A percentile compares a stretch with the other conserved stretches of the same genome.
phyloP scores from a whole-genome alignment of 2,113 vertebrate genomes.

The Gnathochromis pfefferi region DNA sequence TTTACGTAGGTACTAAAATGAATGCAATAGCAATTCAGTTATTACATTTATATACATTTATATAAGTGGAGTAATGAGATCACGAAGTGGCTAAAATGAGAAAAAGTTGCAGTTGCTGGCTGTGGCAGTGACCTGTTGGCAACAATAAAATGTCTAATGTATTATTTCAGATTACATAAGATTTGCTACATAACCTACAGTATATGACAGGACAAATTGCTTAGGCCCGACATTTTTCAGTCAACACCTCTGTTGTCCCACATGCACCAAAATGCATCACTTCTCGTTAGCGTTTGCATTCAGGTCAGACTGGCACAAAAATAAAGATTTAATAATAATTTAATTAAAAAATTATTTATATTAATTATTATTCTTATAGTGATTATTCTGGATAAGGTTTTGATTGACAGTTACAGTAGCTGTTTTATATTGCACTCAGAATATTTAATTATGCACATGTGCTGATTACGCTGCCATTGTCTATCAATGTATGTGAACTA shows the following conservation, averaged over 20 bases:
- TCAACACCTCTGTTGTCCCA: not conserved
- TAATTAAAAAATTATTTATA: fast-evolving
- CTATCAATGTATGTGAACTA: not conserved
- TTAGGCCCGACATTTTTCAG: not conserved
- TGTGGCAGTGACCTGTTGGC: not conserved
- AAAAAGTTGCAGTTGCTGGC: not conserved
- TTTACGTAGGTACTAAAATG: not conserved
- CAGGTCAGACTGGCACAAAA: not conserved
- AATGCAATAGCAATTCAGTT: not conserved
- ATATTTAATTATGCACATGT: not conserved
- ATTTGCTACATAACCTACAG: not conserved
- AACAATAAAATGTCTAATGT: not conserved
- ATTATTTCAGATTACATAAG: not conserved
- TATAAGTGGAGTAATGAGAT: not conserved
- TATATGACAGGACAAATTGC: not conserved
- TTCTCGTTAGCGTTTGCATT: not conserved
- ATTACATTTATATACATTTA: not conserved
- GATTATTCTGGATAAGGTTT: not conserved
- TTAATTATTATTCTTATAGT: not conserved
- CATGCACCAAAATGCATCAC: not conserved
- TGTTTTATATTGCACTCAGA: not conserved
- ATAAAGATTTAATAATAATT: not conserved
- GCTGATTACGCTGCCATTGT: not conserved
- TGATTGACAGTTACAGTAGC: not conserved
- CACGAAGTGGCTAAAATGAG: not conserved